These are phyloP conservation scores for Dicentrarchus labrax DNA, from an alignment of 2,113 vertebrate species.

Conservation along the genomic window DNA sequence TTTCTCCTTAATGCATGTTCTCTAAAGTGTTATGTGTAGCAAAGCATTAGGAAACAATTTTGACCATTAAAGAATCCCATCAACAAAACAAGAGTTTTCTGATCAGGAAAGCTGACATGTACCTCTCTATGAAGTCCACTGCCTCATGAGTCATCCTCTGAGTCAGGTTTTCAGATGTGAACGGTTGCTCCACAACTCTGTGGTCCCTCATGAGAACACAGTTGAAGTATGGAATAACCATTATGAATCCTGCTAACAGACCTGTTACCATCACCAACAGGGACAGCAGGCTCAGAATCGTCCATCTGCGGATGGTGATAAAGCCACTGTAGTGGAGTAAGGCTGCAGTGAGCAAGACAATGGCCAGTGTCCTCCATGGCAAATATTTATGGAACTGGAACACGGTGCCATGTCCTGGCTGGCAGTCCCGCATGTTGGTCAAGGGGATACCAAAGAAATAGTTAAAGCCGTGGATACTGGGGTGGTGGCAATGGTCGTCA, in stretches of 20 bases:
- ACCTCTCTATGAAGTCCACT: constrained; percentile 85
- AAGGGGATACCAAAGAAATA: constrained; percentile 89
- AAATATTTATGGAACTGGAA: constrained; percentile 72
- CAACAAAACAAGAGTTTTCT: neutral
- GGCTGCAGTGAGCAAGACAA: constrained; percentile 60
- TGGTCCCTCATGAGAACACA: constrained; percentile 89
- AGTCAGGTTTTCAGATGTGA: constrained; percentile 86
- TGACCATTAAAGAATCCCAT: neutral
- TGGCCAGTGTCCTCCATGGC: constrained; percentile 48
- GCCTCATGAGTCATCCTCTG: constrained; percentile 88
- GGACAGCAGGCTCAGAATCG: constrained; percentile 48
- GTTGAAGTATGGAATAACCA: constrained; percentile 85
- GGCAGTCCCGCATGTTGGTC: constrained; percentile 92
- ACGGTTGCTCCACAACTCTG: constrained; percentile 88
- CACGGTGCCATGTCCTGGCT: constrained; percentile 83
- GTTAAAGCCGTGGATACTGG: constrained; percentile 88
- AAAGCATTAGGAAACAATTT: neutral
- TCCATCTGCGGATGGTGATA: constrained; percentile 43
- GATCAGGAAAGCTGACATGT: neutral
- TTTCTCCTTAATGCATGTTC: neutral
- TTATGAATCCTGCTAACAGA: constrained; percentile 71
- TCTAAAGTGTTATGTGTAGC: neutral
- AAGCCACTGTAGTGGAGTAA: constrained; percentile 67
- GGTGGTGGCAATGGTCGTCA: constrained; percentile 92
- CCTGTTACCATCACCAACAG: neutral